A percentile compares a stretch with the other conserved stretches of the same genome.
phyloP scores from a whole-genome alignment of 2,113 vertebrate species.

The Podarcis muralis region DNA sequence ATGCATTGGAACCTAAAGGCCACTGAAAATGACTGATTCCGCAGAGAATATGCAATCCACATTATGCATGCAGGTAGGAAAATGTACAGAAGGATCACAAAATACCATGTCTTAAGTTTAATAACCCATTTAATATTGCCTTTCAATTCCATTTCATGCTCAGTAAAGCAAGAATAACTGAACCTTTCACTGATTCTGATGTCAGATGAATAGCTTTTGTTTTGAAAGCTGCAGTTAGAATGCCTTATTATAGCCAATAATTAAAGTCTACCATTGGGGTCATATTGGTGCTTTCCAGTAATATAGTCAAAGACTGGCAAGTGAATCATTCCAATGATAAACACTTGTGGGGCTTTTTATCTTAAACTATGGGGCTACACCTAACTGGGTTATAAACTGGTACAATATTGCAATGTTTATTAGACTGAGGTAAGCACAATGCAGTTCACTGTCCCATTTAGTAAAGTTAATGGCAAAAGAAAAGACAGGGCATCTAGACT shows the following conservation, averaged over 20 bases:
- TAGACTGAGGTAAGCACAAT: constrained; percentile 61
- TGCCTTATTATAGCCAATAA: constrained; percentile 59
- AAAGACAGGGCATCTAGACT: constrained; percentile 48
- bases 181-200: constrained; percentile 69
- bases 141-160: constrained; percentile 84
- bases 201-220: constrained; percentile 74
- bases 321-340: neutral
- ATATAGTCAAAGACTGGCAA: constrained; percentile 2
- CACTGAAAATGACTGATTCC: constrained; percentile 45
- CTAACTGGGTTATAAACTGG: neutral
- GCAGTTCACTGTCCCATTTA: constrained; percentile 29
- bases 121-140: constrained; percentile 80
- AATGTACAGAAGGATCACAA: constrained; percentile 72
- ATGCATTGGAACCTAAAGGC: constrained; percentile 49
- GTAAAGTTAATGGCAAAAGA: constrained; percentile 61
- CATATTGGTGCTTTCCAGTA: constrained; percentile 27
- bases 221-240: constrained; percentile 64
- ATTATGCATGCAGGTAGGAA: constrained; percentile 56
- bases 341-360: neutral
- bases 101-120: constrained; percentile 76
- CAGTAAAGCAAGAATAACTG: constrained; percentile 80
- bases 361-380: constrained; percentile 22
- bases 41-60: constrained; percentile 42
- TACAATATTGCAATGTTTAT: constrained; percentile 30
- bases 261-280: constrained; percentile 42